Base-by-base conservation (phyloP, 1,140 invertebrate genomes). In the Zelostemma sp. region DNA sequence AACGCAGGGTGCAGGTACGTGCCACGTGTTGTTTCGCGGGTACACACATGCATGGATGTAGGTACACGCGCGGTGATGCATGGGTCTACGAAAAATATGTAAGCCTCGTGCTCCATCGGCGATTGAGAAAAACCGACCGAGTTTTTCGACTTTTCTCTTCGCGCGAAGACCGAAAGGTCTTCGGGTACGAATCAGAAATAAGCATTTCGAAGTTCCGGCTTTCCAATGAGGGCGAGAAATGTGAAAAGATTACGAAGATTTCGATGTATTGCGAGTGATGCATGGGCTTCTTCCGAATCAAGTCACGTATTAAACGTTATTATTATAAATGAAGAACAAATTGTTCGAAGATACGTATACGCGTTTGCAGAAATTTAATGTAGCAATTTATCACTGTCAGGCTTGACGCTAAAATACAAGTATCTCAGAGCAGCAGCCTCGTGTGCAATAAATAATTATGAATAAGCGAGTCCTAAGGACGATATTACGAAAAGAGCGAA, bases 381-480 rank as follows among this genome's bases (percentile, higher is more conserved):
- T 31, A 19, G 46, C 47, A 25, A 56, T 63, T 63, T 63, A 63
- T 63, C 53, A 50, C 46, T 56, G 60, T 56, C 60, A 50, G 50
- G 43, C 51, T 35, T 63, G 53, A 51, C 53, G 54, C 47, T 46
- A 25, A 56, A 56, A 12, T 63, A 56, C 38, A 41, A 50, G 46
- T 40, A 57, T 35, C 53, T 19, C 28, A 19, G 25, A n/a, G 35
- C 40, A 63, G 45, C 53, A 63, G 45, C 47, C 46, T 50, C 46
- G 40, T 45, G 25, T 43, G 60, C 53, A 56, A 63, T 63, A 56
- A 63, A 63, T 63, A 63, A 63, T 56, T 63, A 55, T 56, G 51
- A 55, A 62, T 55, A 62, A 62, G 46, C 40, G 60, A 50, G 48
- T 56, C 33, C 38, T 48, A 28, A 12, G 38, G 60, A 63, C 14